A percentile compares a stretch with the other conserved stretches of the same genome.
Evolutionary conservation across 2,888 invertebrate genomes (phyloP).

Genomic region (Drosophila dives): DNA sequence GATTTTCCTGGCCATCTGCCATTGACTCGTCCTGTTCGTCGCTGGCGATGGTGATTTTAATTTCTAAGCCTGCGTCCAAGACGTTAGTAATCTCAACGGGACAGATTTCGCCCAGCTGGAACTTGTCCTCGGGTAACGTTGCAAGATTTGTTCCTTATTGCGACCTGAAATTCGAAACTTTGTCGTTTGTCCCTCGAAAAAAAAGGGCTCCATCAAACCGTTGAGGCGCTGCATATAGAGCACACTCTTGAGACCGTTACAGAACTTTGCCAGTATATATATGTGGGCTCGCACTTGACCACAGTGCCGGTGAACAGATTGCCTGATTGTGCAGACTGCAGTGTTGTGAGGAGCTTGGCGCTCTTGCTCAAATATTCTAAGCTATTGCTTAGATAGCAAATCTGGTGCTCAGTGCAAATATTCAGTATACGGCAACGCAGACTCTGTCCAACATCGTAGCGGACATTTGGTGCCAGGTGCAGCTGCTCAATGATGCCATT

Average conservation of each 20-base stretch:
- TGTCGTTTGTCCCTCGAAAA: conserved; percentile 82
- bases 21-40: conserved; percentile 46
- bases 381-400: too few relatives aligned
- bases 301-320: conserved; percentile 82
- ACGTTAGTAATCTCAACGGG: conserved; percentile 72
- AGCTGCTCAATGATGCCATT: too few relatives aligned
- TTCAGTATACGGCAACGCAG: too few relatives aligned
- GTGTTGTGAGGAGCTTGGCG: conserved; percentile 86
- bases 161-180: conserved; percentile 76
- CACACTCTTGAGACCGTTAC: conserved; percentile 84
- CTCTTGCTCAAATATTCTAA: too few relatives aligned
- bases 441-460: too few relatives aligned
- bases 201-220: conserved; percentile 59
- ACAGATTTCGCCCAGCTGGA: conserved; percentile 82
- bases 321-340: conserved; percentile 86
- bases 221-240: conserved; percentile 76
- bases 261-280: conserved; percentile 83
- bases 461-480: too few relatives aligned
- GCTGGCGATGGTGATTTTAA: conserved; percentile 73
- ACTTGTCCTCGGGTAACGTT: conserved; percentile 77
- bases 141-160: conserved; percentile 72
- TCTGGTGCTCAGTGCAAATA: too few relatives aligned
- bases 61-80: conserved; percentile 83
- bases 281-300: conserved; percentile 74
- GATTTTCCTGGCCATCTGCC: conserved; percentile 32